These are phyloP conservation scores for Mythimna loreyi DNA, from an alignment of 2,888 invertebrate genomes.

Conservation along the genomic window DNA sequence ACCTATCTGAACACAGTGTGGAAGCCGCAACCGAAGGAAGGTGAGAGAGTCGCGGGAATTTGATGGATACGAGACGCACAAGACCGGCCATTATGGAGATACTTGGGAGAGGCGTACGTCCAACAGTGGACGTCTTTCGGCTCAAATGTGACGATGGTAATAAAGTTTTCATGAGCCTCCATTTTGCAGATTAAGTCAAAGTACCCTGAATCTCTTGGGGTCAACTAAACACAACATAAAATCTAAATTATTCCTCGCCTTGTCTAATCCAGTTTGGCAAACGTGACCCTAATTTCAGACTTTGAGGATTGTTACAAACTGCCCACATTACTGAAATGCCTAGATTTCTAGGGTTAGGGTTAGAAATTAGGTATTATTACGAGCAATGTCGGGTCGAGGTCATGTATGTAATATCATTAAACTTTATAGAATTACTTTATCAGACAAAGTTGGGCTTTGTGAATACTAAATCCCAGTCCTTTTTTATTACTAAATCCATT, in stretches of 20 bases:
- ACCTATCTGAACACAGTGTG: too few species aligned
- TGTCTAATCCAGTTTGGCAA: slow-evolving; percentile 55
- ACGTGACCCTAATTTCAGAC: slow-evolving; percentile 42
- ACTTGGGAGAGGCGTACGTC: too few species aligned
- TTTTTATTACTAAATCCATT: not conserved
- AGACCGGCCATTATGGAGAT: too few species aligned
- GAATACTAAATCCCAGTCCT: slow-evolving; percentile 1
- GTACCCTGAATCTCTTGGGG: slow-evolving; percentile 29
- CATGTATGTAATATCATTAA: slow-evolving; percentile 40
- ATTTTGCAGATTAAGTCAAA: slow-evolving; percentile 7
- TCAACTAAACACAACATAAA: slow-evolving; percentile 30
- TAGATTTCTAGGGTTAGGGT: slow-evolving; percentile 40
- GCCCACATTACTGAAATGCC: slow-evolving; percentile 46
- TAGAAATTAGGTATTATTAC: slow-evolving; percentile 40
- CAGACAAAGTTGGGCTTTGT: not conserved
- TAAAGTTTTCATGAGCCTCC: not conserved
- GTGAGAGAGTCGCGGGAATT: too few species aligned
- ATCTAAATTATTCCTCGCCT: slow-evolving; percentile 56
- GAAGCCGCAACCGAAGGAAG: too few species aligned
- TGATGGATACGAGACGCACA: too few species aligned
- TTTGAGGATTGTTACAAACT: slow-evolving; percentile 47
- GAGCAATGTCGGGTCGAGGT: not conserved
- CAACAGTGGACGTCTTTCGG: too few species aligned
- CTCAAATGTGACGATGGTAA: too few species aligned
- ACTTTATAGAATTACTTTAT: slow-evolving; percentile 39